Conservation (phyloP, 2,113 vertebrate genomes). For the Mungos mungo region DNA sequence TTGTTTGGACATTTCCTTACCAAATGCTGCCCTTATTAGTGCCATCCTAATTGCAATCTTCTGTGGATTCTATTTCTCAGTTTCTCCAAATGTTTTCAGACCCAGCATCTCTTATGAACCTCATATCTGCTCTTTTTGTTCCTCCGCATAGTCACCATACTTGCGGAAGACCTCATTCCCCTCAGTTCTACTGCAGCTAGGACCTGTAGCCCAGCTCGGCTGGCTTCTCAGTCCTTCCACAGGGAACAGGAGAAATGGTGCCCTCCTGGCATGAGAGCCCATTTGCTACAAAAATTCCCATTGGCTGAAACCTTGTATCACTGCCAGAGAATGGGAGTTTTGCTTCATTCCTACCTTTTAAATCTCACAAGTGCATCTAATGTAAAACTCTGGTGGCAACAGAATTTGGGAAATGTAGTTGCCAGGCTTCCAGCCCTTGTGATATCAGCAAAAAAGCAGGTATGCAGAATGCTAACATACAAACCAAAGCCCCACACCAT, state of each 20-base stretch:
- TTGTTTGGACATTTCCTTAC: not conserved
- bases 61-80: not conserved
- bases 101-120: conserved; percentile 52
- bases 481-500: not conserved
- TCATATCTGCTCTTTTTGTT: conserved; percentile 55
- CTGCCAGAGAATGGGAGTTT: not conserved
- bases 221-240: not conserved
- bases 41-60: not conserved
- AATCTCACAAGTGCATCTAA: not conserved
- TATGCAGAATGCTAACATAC: not conserved
- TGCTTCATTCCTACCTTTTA: not conserved
- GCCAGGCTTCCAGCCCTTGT: not conserved
- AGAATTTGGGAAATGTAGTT: not conserved
- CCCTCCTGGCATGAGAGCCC: not conserved
- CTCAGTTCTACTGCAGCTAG: not conserved
- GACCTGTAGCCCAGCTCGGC: not conserved
- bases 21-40: not conserved
- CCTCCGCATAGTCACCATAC: too few relatives aligned
- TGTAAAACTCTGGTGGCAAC: not conserved
- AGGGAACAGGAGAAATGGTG: not conserved
- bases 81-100: conserved; percentile 52
- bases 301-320: not conserved
- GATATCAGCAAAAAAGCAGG: not conserved
- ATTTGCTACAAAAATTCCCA: not conserved
- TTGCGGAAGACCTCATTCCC: not conserved